phyloP scores from a whole-genome alignment of 2,797 vertebrate genomes.

The Catharus ustulatus region DNA sequence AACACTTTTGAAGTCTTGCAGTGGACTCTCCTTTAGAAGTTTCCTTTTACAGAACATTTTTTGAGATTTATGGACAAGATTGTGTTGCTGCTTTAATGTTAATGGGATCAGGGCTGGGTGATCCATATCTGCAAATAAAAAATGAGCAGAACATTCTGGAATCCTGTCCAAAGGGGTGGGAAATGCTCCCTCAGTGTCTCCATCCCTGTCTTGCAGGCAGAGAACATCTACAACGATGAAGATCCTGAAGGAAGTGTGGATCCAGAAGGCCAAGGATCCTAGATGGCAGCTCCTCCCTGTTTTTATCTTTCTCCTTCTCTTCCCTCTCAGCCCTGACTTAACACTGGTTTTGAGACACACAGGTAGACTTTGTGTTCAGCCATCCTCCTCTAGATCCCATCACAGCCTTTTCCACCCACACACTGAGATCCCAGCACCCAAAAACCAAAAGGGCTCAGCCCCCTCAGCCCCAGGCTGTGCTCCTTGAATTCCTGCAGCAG shows the following conservation, averaged over 20 bases:
- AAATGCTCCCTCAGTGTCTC: neutral
- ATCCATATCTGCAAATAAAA: neutral
- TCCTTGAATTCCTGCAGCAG: constrained; percentile 47
- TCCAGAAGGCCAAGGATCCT: constrained; percentile 91
- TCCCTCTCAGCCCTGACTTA: constrained; percentile 66
- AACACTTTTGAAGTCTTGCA: neutral
- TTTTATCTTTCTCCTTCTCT: constrained; percentile 61
- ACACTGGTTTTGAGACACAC: constrained; percentile 79
- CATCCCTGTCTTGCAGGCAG: constrained; percentile 80
- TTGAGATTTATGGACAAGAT: neutral
- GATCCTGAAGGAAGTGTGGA: constrained; percentile 95
- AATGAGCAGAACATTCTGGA: neutral
- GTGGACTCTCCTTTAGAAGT: neutral
- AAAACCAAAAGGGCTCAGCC: neutral
- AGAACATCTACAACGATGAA: constrained; percentile 98
- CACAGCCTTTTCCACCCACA: constrained; percentile 28
- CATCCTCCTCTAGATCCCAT: constrained; percentile 53
- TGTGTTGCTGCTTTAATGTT: neutral
- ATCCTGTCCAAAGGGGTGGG: neutral
- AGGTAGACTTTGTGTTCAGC: constrained; percentile 67
- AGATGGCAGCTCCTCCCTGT: constrained; percentile 37
- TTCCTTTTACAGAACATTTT: neutral
- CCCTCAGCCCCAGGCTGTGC: constrained; percentile 8
- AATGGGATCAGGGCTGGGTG: neutral
- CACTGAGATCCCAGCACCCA: constrained; percentile 47